These are phyloP conservation scores for Busseola fusca DNA, from an alignment of 2,888 invertebrate genomes.

Conservation along the genomic window DNA sequence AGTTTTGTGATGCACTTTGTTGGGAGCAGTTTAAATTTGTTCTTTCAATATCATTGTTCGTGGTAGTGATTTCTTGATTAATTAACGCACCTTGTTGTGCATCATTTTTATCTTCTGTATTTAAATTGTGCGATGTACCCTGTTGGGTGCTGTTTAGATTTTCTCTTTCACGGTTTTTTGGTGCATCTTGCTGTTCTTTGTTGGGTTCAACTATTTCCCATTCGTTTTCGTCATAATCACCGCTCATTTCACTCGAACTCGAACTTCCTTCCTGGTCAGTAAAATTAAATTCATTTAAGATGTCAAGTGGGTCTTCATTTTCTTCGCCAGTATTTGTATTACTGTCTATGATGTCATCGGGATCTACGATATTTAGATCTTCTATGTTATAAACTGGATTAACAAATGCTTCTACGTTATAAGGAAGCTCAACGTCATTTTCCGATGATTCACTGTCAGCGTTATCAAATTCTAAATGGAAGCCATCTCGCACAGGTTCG, in stretches of 20 bases:
- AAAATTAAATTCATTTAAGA: not conserved
- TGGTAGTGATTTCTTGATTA: not conserved
- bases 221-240: not conserved
- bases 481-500: not conserved
- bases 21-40: not conserved
- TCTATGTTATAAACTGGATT: not conserved
- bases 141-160: not conserved
- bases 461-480: not conserved
- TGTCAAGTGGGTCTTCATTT: not conserved
- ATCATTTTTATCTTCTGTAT: not conserved
- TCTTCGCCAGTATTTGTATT: not conserved
- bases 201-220: not conserved
- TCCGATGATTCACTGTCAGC: constrained; percentile 13
- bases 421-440: not conserved
- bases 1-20: not conserved
- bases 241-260: constrained; percentile 6
- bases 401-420: not conserved
- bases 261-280: not conserved
- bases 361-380: not conserved
- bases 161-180: not conserved
- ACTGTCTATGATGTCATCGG: not conserved
- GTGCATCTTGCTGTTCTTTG: not conserved
- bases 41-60: not conserved
- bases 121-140: not conserved
- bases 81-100: not conserved